Evolutionary conservation across 2,797 vertebrate genomes (phyloP).

Genomic region (Heterohyrax brucei): DNA sequence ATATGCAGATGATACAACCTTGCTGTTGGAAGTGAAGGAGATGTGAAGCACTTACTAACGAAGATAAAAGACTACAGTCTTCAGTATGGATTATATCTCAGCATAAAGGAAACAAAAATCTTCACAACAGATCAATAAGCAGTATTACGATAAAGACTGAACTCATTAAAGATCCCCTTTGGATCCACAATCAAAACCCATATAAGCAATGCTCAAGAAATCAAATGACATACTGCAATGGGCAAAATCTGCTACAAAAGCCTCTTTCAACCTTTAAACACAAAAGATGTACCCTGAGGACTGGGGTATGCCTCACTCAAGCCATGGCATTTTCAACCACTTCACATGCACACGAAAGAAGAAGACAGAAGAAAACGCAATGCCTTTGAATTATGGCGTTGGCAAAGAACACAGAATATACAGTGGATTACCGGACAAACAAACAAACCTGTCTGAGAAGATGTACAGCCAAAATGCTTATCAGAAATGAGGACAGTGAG

Average conservation of each 20-base stretch:
- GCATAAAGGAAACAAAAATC: neutral
- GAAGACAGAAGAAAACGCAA: neutral
- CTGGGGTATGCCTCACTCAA: too few relatives aligned
- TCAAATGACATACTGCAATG: neutral
- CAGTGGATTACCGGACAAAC: neutral
- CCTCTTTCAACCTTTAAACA: too few relatives aligned
- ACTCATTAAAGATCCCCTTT: neutral
- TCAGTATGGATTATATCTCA: neutral
- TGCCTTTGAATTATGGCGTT: neutral
- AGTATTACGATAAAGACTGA: neutral
- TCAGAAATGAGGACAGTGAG: neutral
- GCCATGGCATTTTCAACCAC: too few relatives aligned
- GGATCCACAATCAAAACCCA: neutral
- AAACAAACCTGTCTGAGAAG: neutral
- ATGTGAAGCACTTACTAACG: neutral
- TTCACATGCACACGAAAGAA: too few relatives aligned
- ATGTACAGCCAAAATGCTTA: neutral
- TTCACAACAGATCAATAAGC: neutral
- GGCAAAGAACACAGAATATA: neutral
- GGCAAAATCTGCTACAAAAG: neutral
- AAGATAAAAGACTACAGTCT: neutral
- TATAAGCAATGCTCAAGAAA: neutral
- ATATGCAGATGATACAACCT: neutral
- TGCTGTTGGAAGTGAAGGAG: neutral
- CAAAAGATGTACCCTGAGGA: neutral